A percentile compares a stretch with the other conserved stretches of the same genome.
These are phyloP conservation scores for Catostylus mosaicus DNA, from an alignment of 30 jellyfish, hydroid and myxozoan species.

Conservation along the genomic window DNA sequence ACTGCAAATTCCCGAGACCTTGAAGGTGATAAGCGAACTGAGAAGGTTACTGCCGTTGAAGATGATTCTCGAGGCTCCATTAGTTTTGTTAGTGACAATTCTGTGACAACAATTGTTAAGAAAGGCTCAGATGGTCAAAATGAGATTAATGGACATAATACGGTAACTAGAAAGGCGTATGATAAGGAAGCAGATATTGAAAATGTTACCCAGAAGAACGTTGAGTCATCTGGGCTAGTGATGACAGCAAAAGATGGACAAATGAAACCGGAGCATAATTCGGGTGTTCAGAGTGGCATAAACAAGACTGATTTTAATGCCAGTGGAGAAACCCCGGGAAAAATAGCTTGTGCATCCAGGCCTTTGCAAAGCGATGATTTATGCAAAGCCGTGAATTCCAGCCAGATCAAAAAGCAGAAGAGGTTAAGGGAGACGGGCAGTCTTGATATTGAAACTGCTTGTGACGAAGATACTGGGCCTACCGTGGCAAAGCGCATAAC, in stretches of 20 bases:
- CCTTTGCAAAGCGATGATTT: neutral
- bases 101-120: constrained; percentile 23
- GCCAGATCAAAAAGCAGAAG: constrained; percentile 13
- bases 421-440: constrained; percentile 19
- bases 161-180: neutral
- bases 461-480: constrained; percentile 35
- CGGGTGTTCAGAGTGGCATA: neutral
- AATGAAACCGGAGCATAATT: too few species aligned
- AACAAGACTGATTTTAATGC: too few species aligned
- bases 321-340: neutral
- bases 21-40: neutral
- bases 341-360: neutral
- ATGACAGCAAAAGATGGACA: neutral
- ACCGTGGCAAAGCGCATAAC: constrained; percentile 30
- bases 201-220: neutral
- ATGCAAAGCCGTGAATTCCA: neutral
- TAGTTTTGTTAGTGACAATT: constrained; percentile 40
- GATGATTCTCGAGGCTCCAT: constrained; percentile 5
- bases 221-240: neutral
- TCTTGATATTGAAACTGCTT: neutral
- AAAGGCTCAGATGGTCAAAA: constrained; percentile 4
- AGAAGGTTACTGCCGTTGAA: neutral
- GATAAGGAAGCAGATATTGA: neutral
- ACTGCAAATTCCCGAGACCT: neutral
- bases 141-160: constrained; percentile 33